Evolutionary conservation across 2,888 invertebrate genomes (phyloP), one percentile per base, ranked within the genome.

Genomic region (Pheosia tremula): DNA sequence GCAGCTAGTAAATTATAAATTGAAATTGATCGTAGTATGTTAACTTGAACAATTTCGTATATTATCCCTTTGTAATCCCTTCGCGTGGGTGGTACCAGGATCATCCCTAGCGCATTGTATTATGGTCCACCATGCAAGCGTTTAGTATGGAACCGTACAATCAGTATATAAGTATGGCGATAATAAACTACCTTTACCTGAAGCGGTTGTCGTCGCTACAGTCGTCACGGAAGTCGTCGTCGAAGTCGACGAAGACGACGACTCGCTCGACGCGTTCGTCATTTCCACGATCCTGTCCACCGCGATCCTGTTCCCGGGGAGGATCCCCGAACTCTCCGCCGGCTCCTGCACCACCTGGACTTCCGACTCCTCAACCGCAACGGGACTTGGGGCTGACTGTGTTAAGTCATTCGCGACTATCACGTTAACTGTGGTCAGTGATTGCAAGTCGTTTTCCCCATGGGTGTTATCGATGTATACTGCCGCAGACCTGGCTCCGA

Each of bases 401-500:
- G 82, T 82, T 61, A 89, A 64, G 59, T 93, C 93, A 64, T 92
- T 93, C 0, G 93, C 93, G 0, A 93, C 93, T 0, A 94, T 93
- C 0, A 94, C 93, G 59, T 94, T 94, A 0, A 94, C 94, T 0
- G 93, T 94, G 0, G 94, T 94, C 59, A 94, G 59, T 0, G 91
- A 90, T 61, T 94, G 93, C 69, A 94, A 77, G 50, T 94, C 91
- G 52, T 83, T 87, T 3, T 92, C 91, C 0, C 85, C 79, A 8
- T 88, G 88, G 0, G 89, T 82, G 54, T 93, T 93, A 57, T 94
- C 94, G n/a, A 94, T 93, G 66, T 91, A 93, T 0, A 94, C 94
- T 0, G 93, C 88, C 0, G 93, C 93, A 0, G 94, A 94, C 0
- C 94, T 76, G 0, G 94, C 94, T 1, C 94, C 94, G 0, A 94